Base-by-base conservation (phyloP, 2,888 invertebrate genomes). In the Lochmaea crataegi region DNA sequence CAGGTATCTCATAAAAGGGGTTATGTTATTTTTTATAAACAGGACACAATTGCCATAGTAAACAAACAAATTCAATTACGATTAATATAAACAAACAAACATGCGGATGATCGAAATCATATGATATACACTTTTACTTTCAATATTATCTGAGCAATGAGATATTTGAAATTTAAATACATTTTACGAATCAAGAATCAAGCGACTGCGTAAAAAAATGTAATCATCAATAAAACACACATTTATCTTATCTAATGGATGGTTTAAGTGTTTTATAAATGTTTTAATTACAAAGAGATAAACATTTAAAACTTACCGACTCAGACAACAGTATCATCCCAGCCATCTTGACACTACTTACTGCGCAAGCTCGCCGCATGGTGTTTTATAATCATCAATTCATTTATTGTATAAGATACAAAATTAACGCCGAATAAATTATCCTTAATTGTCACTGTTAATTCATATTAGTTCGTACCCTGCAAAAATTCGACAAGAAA, bases 281-380 rank as follows among this genome's bases (percentile, higher is more conserved):
- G 38, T 60, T 32, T 22, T 9, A 5, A 32, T 16, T 57, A 57
- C 26, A 11, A n/a, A 16, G 4, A 57, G 18, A 41, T 41, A 71
- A 75, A 71, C 66, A 45, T 32, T 73, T 72, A 75, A 76, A 74
- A 82, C 84, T 82, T 79, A 84, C 84, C 84, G 84, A 84, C 81
- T 84, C 83, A 82, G 83, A 83, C 83, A 83, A 80, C 81, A 82
- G 80, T 78, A 76, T 77, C 78, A 80, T 76, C 75, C 83, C 83
- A 81, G 84, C 84, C 84, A 84, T 84, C 82, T 84, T 84, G 81
- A 81, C 82, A 82, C 80, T 79, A 82, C 82, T 81, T 79, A 83
- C 82, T 81, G 82, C 65, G 73, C 75, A 68, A 69, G 68, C 73
- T 63, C 65, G 9, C 14, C 38, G 9, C 26, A 14, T 16, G 26